A percentile compares a stretch with the other conserved stretches of the same genome.
phyloP scores from a whole-genome alignment of 2,113 vertebrate species.

The Pygoscelis antarcticus region DNA sequence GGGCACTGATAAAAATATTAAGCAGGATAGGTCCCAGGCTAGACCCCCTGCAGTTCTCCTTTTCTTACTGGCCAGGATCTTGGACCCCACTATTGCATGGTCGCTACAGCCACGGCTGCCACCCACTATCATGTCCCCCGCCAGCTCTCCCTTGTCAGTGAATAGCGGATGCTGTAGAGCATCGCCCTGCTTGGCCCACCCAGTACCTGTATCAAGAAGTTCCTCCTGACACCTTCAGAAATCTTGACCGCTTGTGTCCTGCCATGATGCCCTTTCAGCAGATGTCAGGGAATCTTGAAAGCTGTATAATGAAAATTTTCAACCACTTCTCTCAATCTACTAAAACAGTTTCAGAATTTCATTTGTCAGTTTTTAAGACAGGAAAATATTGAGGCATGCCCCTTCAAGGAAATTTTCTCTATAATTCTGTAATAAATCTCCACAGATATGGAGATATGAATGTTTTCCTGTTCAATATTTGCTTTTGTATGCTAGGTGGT shows the following conservation, averaged over 20 bases:
- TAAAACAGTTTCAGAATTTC: background rate
- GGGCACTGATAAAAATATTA: background rate
- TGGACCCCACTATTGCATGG: background rate
- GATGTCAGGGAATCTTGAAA: background rate
- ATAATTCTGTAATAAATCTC: background rate
- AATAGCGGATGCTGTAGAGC: background rate
- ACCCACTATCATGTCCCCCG: rapidly evolving
- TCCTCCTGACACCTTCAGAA: background rate
- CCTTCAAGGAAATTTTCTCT: background rate
- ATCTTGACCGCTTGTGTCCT: background rate
- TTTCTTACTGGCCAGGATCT: background rate
- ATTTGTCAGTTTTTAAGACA: background rate
- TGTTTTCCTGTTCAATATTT: background rate
- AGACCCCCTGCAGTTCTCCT: background rate
- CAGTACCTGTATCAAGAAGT: background rate
- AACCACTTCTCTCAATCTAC: background rate
- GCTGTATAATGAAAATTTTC: background rate
- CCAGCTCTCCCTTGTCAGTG: background rate
- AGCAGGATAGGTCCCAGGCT: background rate
- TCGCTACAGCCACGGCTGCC: background rate
- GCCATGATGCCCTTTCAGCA: background rate
- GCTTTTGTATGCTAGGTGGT: background rate
- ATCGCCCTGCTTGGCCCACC: rapidly evolving
- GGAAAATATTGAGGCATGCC: background rate
- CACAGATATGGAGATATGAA: background rate